Percentiles rank a stretch among this genome's conserved stretches.
Conservation (phyloP, 1,140 invertebrate genomes). For the Calephelis virginiensis region DNA sequence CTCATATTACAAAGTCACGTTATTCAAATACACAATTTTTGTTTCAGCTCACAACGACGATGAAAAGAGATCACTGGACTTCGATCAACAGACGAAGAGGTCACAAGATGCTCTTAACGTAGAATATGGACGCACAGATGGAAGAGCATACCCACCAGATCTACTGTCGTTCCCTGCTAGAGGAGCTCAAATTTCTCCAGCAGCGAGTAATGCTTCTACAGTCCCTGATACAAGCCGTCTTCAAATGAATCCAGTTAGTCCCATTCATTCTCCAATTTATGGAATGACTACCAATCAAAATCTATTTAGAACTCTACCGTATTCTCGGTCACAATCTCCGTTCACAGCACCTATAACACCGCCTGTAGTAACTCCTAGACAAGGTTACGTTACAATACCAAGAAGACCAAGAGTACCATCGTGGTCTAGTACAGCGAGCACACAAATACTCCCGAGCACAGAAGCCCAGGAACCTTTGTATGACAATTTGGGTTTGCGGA, state of each 20-base stretch:
- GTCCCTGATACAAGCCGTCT: constrained; percentile 82
- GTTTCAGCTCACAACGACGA: constrained; percentile 80
- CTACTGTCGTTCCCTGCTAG: constrained; percentile 87
- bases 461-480: constrained; percentile 87
- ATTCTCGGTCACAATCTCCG: constrained; percentile 85
- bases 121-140: constrained; percentile 75
- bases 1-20: background rate
- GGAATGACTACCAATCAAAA: constrained; percentile 75
- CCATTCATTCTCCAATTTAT: constrained; percentile 79
- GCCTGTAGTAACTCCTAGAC: constrained; percentile 82
- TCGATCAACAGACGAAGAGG: constrained; percentile 69
- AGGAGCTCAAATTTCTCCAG: constrained; percentile 82
- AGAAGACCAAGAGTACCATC: constrained; percentile 88
- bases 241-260: constrained; percentile 75
- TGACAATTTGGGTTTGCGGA: constrained; percentile 89
- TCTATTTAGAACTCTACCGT: constrained; percentile 84
- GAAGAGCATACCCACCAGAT: constrained; percentile 85
- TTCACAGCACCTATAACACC: constrained; percentile 80
- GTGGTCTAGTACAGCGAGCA: constrained; percentile 85
- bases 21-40: constrained; percentile 27
- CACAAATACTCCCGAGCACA: constrained; percentile 77
- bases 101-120: constrained; percentile 73
- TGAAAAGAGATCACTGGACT: constrained; percentile 81
- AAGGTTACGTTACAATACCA: constrained; percentile 91
- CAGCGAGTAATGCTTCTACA: constrained; percentile 87